phyloP scores from a whole-genome alignment of 2,113 vertebrate genomes.

The Ptyas mucosa region DNA sequence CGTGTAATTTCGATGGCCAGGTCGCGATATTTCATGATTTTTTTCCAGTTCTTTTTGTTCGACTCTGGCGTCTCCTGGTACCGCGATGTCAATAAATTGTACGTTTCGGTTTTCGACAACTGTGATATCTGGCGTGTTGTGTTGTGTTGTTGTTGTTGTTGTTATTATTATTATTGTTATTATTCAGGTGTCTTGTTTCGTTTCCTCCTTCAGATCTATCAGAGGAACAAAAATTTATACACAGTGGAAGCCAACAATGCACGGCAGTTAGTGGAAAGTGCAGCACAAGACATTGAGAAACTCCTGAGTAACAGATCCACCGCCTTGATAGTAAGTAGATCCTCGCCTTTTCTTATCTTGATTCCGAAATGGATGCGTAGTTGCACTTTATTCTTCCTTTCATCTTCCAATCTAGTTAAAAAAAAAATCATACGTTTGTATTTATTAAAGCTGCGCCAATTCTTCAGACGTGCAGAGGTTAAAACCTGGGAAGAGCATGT shows the following conservation, averaged over 20 bases:
- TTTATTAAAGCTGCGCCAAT: neutral
- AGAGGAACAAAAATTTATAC: conserved; percentile 78
- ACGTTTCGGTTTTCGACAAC: no score
- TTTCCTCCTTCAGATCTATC: conserved; percentile 79
- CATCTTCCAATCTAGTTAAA: neutral
- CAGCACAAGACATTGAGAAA: conserved; percentile 92
- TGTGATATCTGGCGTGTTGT: no score
- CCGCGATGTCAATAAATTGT: no score
- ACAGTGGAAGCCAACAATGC: conserved; percentile 91
- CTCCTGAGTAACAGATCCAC: conserved; percentile 89
- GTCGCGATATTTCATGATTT: no score
- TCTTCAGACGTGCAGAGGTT: neutral
- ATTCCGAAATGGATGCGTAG: neutral
- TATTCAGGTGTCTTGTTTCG: neutral
- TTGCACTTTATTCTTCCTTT: neutral
- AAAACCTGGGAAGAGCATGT: neutral
- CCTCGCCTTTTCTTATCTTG: neutral
- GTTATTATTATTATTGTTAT: no score
- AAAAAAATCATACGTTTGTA: neutral
- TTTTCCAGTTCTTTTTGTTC: no score
- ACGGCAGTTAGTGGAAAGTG: conserved; percentile 87
- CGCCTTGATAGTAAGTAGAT: conserved; percentile 86
- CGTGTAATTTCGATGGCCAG: no score
- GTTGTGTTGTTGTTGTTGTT: no score
- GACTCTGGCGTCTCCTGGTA: no score